Evolutionary conservation across 37 sponge, comb jelly and placozoan genomes (phyloP), one percentile per base, ranked within the genome.

Genomic region (Eunapius fragilis): DNA sequence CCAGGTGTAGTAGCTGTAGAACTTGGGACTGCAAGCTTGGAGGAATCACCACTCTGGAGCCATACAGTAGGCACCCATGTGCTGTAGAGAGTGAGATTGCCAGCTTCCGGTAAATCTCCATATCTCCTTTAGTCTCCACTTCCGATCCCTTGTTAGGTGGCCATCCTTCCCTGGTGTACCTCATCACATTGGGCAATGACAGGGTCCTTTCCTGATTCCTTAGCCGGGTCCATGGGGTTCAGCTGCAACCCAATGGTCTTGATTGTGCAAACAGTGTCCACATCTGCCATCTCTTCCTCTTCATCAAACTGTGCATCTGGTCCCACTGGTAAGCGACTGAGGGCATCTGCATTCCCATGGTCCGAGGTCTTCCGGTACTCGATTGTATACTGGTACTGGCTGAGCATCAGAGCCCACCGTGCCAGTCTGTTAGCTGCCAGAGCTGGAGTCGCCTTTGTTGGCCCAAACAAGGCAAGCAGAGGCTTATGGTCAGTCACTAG

Each of bases 21-120:
- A 90, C 69, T 26, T n/a, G 27, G 25, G 41, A 41, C 41, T 41
- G 41, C 41, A 41, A 41, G 68, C 77, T 2, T 73, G 89, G 25
- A 78, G 89, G 85, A 27, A 89, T 47, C 0, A 89, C 76, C 6
- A 89, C 80, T 73, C 85, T 47, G 19, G 31, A 72, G 0, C 82
- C 90, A 69, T 71, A 80, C 33, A 90, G 31, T 6, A 85, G 41
- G 41, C 48, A 75, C 86, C 80, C 27, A 37, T 49, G 2, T 49
- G 41, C 47, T 85, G 76, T n/a, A 81, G n/a, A 7, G 85, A 49
- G 17, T 85, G 77, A 34, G 85, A 85, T 47, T 74, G 31, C 12
- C 50, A 19, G 7, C 32, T 35, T 22, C 32, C 6, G 13, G 23
- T 12, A 33, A n/a, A 37, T 85, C 23, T 85, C 82, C 30, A 67